Evolutionary conservation across 2,797 vertebrate genomes (phyloP), one percentile per base, ranked within the genome.

Genomic region (Melanogrammus aeglefinus): DNA sequence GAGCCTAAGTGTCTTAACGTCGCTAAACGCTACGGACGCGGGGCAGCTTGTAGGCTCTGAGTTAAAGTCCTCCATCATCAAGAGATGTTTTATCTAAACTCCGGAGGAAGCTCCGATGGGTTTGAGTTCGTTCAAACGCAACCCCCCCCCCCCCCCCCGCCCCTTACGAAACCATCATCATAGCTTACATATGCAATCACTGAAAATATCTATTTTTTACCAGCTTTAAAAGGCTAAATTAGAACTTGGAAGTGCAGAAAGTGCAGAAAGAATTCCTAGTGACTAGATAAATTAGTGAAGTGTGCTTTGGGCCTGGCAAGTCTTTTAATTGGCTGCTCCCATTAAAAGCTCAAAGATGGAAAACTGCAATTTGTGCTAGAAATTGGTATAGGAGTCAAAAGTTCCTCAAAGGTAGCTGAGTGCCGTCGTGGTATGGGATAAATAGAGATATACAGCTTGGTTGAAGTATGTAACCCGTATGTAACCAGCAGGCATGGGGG

Each of bases 231-330:
- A 63, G 57, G 57, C 21, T n/a, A 8, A 27, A 69, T 12, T 69
- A 69, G 24, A 24, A 69, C 63, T 69, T 13, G 63, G 63, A 69
- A 69, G 63, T 69, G 63, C 63, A 63, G n/a, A 63, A 63, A 63
- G 57, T 24, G 57, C 16, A 27, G 63, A 69, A 69, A 69, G 63
- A 69, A 69, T 69, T 69, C 63, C 9, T 69, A 13, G 24, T 27
- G 24, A 24, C 24, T 3, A 27, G 63, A 69, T 69, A 10, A 24
- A 69, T 69, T 10, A 27, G 2, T 69, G 1, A 69, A 69, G n/a
- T 69, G 24, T 69, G 57, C 63, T 69, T 69, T n/a, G n/a, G n/a
- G 57, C 21, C 1, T 9, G 57, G 47, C 47, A 21, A 18, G 16
- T 16, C 47, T 51, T 51, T 51, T 51, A 51, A 51, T 51, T 51